A percentile compares a stretch with the other conserved stretches of the same genome.
phyloP scores from a whole-genome alignment of 2,797 vertebrate genomes.

The Aselliscus stoliczkanus region DNA sequence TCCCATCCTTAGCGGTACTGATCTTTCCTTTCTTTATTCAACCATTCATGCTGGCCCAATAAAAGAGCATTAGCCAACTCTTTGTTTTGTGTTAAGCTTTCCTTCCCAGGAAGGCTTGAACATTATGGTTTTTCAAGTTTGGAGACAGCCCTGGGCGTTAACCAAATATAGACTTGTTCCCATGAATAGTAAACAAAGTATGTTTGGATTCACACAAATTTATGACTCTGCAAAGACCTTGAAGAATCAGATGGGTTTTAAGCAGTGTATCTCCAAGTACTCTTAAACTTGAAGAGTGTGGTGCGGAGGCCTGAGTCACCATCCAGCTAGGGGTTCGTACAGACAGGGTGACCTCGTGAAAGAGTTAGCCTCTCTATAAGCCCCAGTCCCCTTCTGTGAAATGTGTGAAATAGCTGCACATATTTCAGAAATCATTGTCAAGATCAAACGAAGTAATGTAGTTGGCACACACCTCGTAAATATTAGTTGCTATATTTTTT shows the following conservation, averaged over 20 bases:
- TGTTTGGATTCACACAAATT: constrained; percentile 50
- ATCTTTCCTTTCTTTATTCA: background rate
- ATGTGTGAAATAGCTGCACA: background rate
- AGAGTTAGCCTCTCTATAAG: background rate
- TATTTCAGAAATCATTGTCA: background rate
- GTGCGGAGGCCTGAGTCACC: background rate
- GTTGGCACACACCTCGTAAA: background rate
- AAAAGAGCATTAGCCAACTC: constrained; percentile 35
- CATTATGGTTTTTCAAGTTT: constrained; percentile 47
- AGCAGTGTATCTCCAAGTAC: background rate
- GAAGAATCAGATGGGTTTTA: background rate
- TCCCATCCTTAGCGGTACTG: background rate
- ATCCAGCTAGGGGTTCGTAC: background rate
- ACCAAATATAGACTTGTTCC: constrained; percentile 58
- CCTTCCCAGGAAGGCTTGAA: constrained; percentile 22
- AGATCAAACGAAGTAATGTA: background rate
- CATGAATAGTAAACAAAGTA: constrained; percentile 46
- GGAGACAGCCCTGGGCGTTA: background rate
- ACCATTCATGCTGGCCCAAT: background rate
- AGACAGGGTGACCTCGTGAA: background rate
- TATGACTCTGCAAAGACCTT: constrained; percentile 38
- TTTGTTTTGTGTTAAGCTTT: constrained; percentile 51
- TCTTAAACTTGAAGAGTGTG: background rate
- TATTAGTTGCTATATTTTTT: background rate
- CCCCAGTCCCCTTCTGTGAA: background rate